A percentile compares a stretch with the other conserved stretches of the same genome.
phyloP scores from a whole-genome alignment of 2,797 vertebrate species.

The Sebastes oblongus region DNA sequence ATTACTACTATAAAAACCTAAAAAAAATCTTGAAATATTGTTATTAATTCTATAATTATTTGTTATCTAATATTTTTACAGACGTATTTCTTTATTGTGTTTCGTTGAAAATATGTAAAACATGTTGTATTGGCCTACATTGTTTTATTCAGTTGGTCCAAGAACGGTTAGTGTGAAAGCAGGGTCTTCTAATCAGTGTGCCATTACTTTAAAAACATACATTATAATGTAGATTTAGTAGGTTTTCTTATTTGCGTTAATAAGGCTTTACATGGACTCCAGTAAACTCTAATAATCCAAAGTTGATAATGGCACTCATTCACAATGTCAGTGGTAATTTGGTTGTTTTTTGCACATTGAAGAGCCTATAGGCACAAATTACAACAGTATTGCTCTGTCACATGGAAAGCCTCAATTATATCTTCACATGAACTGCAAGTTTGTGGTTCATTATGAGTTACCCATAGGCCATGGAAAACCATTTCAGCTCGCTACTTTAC shows the following conservation, averaged over 20 bases:
- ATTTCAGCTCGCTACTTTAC: background rate
- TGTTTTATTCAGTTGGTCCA: background rate
- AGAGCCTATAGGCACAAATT: background rate
- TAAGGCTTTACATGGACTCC: background rate
- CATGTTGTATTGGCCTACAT: background rate
- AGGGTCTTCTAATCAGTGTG: background rate
- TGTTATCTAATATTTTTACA: background rate
- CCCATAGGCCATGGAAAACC: background rate
- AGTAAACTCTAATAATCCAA: background rate
- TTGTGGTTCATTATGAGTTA: constrained; percentile 11
- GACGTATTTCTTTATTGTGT: background rate
- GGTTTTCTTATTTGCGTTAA: background rate
- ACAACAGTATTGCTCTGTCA: background rate
- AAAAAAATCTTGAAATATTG: background rate
- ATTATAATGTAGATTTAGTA: background rate
- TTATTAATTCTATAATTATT: background rate
- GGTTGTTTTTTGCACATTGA: background rate
- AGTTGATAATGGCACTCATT: background rate
- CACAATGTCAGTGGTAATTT: background rate
- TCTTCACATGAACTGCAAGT: constrained; percentile 1
- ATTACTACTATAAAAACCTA: too few relatives aligned
- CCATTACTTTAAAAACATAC: background rate
- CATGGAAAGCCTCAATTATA: background rate
- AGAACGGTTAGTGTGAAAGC: background rate
- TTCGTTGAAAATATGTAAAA: background rate